Base-by-base conservation (phyloP, 2,888 invertebrate species). In the Cylloceria caligata region DNA sequence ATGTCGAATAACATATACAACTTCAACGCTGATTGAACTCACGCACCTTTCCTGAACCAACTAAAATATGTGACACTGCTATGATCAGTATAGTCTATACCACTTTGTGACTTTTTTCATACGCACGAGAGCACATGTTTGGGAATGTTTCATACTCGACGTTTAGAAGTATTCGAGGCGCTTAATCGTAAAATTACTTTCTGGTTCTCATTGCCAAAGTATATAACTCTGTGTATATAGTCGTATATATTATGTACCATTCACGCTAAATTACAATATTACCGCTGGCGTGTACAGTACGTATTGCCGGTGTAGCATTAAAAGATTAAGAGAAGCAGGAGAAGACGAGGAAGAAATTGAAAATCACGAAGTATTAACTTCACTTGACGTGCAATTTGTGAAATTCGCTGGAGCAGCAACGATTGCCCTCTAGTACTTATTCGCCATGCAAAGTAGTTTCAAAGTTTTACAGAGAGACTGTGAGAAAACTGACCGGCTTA, bases 291-390 rank as follows among this genome's bases (percentile, higher is more conserved):
- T 6, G 11, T 9, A 11, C 2, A 13, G 24, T 24, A 7, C 0
- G 11, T 24, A 52, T 13, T 11, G 13, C 13, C 13, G 24, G 5
- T 55, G 24, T 27, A 3, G 55, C 2, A 55, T 27, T 27, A 27
- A 55, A 27, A 27, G 27, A 0, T 7, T 24, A 13, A 27, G 27
- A 55, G 27, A 55, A 7, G n/a, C 24, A 27, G 13, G 27, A 24
- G 27, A 27, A 21, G 13, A 21, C 11, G 13, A 27, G 13, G 24
- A 24, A 27, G 27, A 5, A 27, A 55, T 55, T 27, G 24, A 55
- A 55, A 49, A 27, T 55, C 55, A n/a, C 5, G 1, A 13, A 55
- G 55, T 55, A 55, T 55, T 55, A 55, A 55, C 55, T 27, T 55
- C 55, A n/a, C 55, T 55, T 27, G 27, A 55, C 55, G 24, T 27